Evolutionary conservation across 2,888 invertebrate species (phyloP).

Genomic region (Spialia ferax): DNA sequence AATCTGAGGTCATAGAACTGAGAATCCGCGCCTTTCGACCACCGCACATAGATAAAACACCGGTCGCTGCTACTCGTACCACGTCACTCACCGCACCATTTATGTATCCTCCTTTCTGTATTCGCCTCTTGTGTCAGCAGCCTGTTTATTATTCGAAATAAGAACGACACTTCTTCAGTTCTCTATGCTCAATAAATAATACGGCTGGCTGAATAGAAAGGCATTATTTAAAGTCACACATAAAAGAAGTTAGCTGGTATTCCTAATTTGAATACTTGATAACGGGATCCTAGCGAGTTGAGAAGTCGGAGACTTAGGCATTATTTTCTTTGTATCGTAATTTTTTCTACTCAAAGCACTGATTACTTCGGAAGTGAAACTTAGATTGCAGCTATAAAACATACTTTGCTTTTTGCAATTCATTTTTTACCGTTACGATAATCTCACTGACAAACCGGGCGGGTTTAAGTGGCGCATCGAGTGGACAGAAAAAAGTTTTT

Average conservation of each 20-base stretch:
- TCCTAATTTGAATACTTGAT: constrained; percentile 35
- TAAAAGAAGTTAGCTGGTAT: constrained; percentile 29
- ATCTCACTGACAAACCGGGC: constrained; percentile 23
- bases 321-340: not conserved
- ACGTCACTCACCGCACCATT: constrained; percentile 35
- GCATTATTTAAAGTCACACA: constrained; percentile 5
- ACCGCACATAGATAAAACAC: constrained; percentile 6
- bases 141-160: constrained; percentile 28
- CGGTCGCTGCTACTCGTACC: constrained; percentile 18
- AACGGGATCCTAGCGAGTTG: constrained; percentile 17
- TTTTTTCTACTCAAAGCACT: not conserved
- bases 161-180: constrained; percentile 18
- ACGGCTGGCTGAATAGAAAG: constrained; percentile 26
- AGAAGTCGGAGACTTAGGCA: not conserved
- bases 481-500: constrained; percentile 31
- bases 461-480: constrained; percentile 20
- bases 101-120: constrained; percentile 25
- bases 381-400: constrained; percentile 3
- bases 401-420: not conserved
- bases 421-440: constrained; percentile 27
- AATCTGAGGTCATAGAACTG: constrained; percentile 34
- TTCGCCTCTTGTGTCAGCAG: constrained; percentile 22
- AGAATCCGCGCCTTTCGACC: constrained; percentile 24
- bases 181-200: constrained; percentile 19
- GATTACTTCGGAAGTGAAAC: constrained; percentile 9